Percentiles rank a stretch among this genome's conserved stretches.
Conservation (phyloP, 2,888 invertebrate genomes). For the Timema cristinae region DNA sequence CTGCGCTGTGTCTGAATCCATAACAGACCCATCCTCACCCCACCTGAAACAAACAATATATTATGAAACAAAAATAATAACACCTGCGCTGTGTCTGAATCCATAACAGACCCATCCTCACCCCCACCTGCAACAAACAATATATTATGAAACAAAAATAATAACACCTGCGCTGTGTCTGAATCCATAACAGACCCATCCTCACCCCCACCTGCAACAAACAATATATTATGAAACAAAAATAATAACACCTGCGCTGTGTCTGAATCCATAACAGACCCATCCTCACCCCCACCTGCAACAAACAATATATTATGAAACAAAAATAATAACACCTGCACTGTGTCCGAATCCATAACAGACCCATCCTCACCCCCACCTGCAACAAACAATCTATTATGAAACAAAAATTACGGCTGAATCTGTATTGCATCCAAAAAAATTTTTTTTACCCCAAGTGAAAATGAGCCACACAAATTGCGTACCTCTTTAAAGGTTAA, state of each 20-base stretch:
- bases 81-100: conserved; percentile 52
- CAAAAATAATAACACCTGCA: conserved; percentile 73
- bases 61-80: too few species aligned
- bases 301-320: too few species aligned
- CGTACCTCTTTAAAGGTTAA: too few species aligned
- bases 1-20: conserved; percentile 46
- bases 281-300: conserved; percentile 22
- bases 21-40: conserved; percentile 25
- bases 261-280: conserved; percentile 27
- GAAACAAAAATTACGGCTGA: too few species aligned
- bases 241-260: conserved; percentile 68
- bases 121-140: conserved; percentile 12
- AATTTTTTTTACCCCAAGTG: too few species aligned
- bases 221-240: too few species aligned
- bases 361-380: conserved; percentile 23
- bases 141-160: too few species aligned
- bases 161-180: conserved; percentile 59
- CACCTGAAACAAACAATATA: conserved; percentile 10
- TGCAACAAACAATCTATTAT: too few species aligned
- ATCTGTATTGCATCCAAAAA: too few species aligned
- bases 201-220: conserved; percentile 12
- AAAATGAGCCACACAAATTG: too few species aligned
- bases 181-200: conserved; percentile 28
- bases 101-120: conserved; percentile 28
- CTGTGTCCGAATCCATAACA: conserved; percentile 36